These are phyloP conservation scores for Serripes groenlandicus DNA, from an alignment of 2,888 invertebrate species.

Conservation along the genomic window DNA sequence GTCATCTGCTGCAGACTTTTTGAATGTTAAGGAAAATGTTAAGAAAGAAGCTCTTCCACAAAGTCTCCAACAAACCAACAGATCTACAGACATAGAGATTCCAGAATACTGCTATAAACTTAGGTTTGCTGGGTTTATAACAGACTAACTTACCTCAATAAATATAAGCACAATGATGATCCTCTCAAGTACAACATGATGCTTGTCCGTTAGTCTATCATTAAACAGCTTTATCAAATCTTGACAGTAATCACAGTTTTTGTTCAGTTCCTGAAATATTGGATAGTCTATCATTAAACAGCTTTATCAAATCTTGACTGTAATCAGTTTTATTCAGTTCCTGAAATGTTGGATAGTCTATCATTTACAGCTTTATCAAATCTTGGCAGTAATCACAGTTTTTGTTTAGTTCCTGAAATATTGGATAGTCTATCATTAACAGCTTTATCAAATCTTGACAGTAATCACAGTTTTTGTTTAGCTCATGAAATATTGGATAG, in stretches of 20 bases:
- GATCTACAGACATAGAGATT: too few relatives aligned
- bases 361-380: conserved; percentile 95
- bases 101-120: too few relatives aligned
- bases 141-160: conserved; percentile 93
- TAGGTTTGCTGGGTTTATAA: too few relatives aligned
- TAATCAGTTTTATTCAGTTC: conserved; percentile 98
- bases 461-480: conserved; percentile 98
- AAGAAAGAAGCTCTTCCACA: too few relatives aligned
- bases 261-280: conserved; percentile 96
- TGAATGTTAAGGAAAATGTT: too few relatives aligned
- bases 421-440: conserved; percentile 94
- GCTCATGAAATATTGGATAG: conserved; percentile 94
- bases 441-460: conserved; percentile 97
- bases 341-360: conserved; percentile 94
- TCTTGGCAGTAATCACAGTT: conserved; percentile 98
- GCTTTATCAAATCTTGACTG: conserved; percentile 96
- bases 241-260: conserved; percentile 97
- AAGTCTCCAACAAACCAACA: too few relatives aligned
- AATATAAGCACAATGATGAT: conserved; percentile 98
- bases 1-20: too few relatives aligned
- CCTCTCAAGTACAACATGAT: conserved; percentile 97
- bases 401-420: conserved; percentile 96
- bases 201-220: conserved; percentile 95
- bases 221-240: conserved; percentile 96
- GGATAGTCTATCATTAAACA: conserved; percentile 96